A percentile compares a stretch with the other conserved stretches of the same genome.
These are phyloP conservation scores for Drosophila tripunctata DNA, from an alignment of 2,888 invertebrate species.

Conservation along the genomic window DNA sequence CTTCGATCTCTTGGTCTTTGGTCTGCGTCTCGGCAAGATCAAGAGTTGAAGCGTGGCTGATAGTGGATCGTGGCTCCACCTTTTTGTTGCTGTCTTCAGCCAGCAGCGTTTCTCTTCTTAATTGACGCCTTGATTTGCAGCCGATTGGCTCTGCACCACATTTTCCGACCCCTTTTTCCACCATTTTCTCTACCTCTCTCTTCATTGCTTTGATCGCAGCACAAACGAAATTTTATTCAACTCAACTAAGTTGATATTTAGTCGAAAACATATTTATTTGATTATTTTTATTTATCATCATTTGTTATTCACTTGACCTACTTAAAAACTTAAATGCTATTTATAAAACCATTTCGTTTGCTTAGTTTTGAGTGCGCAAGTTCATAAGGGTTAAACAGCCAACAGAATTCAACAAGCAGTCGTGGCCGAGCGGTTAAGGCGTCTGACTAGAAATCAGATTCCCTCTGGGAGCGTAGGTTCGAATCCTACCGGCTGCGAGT, in stretches of 20 bases:
- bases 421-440: conserved; percentile 69
- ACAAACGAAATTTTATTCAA: neutral
- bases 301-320: conserved; percentile 33
- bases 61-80: conserved; percentile 56
- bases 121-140: conserved; percentile 63
- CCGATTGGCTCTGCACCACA: conserved; percentile 47
- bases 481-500: conserved; percentile 92
- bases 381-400: neutral
- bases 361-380: neutral
- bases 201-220: neutral
- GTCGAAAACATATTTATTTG: neutral
- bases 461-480: conserved; percentile 95
- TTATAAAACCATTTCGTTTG: neutral
- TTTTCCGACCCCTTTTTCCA: conserved; percentile 14
- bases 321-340: conserved; percentile 4
- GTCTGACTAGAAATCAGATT: conserved; percentile 85
- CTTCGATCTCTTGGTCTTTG: conserved; percentile 31
- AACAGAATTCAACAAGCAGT: conserved; percentile 2
- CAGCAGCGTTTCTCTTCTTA: conserved; percentile 53
- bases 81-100: conserved; percentile 54
- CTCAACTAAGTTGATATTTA: neutral
- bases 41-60: conserved; percentile 56
- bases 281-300: conserved; percentile 24
- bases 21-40: conserved; percentile 49
- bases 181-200: neutral